Conservation (phyloP, 2,888 invertebrate species). For the Diplolepis rosae region DNA sequence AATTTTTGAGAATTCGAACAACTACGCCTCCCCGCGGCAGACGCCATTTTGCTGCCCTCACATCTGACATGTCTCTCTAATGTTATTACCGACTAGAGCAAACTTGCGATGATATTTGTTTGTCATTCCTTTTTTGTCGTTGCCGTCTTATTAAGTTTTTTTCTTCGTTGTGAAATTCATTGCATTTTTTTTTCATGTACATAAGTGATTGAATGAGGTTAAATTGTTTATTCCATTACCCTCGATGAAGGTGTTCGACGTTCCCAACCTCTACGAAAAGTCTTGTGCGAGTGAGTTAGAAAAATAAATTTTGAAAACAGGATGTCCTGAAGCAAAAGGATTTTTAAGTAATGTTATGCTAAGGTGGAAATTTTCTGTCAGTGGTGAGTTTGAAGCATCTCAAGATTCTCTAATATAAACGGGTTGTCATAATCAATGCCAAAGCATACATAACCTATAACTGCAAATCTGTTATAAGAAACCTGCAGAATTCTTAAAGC, state of each 20-base stretch:
- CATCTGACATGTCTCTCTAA: conserved; percentile 70
- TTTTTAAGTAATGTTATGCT: not conserved
- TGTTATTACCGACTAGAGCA: conserved; percentile 65
- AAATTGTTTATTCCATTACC: not conserved
- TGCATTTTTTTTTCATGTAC: conserved; percentile 36
- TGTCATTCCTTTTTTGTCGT: conserved; percentile 25
- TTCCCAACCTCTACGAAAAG: conserved; percentile 18
- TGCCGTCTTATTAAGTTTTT: conserved; percentile 51
- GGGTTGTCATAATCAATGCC: conserved; percentile 22
- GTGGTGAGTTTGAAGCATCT: not conserved
- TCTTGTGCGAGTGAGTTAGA: not conserved
- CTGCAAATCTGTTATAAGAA: not conserved
- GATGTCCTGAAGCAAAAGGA: not conserved
- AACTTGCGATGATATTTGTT: conserved; percentile 25
- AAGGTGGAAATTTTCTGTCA: not conserved
- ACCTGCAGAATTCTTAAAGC: not conserved
- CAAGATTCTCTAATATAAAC: not conserved
- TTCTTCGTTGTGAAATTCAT: conserved; percentile 34
- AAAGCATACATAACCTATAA: conserved; percentile 14
- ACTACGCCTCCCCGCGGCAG: conserved; percentile 35
- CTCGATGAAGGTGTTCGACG: conserved; percentile 1
- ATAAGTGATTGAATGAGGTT: conserved; percentile 4
- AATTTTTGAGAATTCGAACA: conserved; percentile 2
- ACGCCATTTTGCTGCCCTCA: conserved; percentile 68
- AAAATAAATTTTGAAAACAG: too few relatives aligned